Conservation (phyloP, 2,113 vertebrate species). For the Takifugu bimaculatus region DNA sequence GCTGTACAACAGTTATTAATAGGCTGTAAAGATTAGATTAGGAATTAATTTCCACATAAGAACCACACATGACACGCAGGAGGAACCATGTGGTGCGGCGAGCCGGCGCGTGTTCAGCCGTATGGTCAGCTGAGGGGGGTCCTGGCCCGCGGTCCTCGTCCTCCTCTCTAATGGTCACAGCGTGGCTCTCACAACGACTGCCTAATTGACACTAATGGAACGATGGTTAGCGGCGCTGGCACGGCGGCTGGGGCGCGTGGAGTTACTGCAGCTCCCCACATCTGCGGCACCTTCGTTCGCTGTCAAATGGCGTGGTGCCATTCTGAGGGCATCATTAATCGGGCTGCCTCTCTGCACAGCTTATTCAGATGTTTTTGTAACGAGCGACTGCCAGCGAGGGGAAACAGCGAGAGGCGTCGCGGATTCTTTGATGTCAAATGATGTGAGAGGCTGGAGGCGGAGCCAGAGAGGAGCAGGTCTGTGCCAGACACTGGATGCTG, state of each 20-base stretch:
- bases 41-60: slow-evolving; percentile 76
- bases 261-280: too few relatives aligned
- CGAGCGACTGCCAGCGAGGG: slow-evolving; percentile 41
- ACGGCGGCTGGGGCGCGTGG: too few relatives aligned
- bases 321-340: slow-evolving; percentile 71
- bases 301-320: slow-evolving; percentile 29
- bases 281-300: too few relatives aligned
- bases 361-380: slow-evolving; percentile 77
- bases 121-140: too few relatives aligned
- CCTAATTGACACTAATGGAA: slow-evolving; percentile 77
- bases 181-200: slow-evolving; percentile 69
- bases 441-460: slow-evolving; percentile 52
- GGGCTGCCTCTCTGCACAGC: slow-evolving; percentile 62
- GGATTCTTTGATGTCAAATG: slow-evolving; percentile 68
- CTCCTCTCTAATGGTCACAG: slow-evolving; percentile 71
- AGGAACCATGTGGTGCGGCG: slow-evolving; percentile 38
- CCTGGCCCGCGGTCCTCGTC: slow-evolving; percentile 10
- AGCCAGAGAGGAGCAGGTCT: slow-evolving; percentile 28
- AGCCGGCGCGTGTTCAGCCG: slow-evolving; percentile 28
- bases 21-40: slow-evolving; percentile 77
- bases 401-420: slow-evolving; percentile 28
- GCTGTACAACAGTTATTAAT: slow-evolving; percentile 79
- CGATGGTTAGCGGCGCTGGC: slow-evolving; percentile 68
- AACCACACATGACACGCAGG: slow-evolving; percentile 68
- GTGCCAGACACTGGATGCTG: too few relatives aligned